Evolutionary conservation across 2,797 vertebrate species (phyloP), one percentile per base, ranked within the genome.

Genomic region (Anguilla megastoma): DNA sequence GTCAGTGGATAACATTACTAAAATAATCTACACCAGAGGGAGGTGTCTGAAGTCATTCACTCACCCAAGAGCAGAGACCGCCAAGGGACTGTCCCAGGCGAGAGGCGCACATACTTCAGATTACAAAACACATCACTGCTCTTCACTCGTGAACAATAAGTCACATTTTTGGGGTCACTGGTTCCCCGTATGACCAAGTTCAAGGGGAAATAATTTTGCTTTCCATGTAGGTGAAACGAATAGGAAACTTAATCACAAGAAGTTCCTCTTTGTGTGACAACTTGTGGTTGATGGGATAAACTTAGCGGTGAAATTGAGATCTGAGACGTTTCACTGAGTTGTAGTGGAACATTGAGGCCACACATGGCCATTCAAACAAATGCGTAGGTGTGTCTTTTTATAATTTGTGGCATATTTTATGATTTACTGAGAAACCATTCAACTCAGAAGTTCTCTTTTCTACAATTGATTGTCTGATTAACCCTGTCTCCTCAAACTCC

Each of bases 261-360:
- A 74, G 45, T 76, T 60, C 63, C 45, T 69, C 36, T 63, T 56
- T 84, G 41, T 48, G 48, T 76, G 83, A 88, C 27, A 48, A 74
- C 7, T n/a, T 88, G 87, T 76, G 87, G 87, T 88, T 88, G 54
- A 84, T 27, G 54, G 84, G 84, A 88, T 88, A 66, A 85, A 66
- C 71, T 74, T 18, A 58, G 41, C 58, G 83, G 63, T 88, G 60
- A 88, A 69, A 88, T 85, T 85, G 45, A 82, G 74, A 48, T 74
- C 52, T 83, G 69, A 84, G 80, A 27, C 84, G 33, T 71, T 87
- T 87, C 52, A 58, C 63, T 84, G 36, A 36, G 36, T 36, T 36
- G 52, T 66, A 85, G 83, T 58, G 66, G 63, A 84, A 85, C 69
- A 74, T 66, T 85, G 48, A 74, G 52, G 36, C 36, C 36, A 36